Percentiles rank a stretch among this genome's conserved stretches.
phyloP scores from a whole-genome alignment of 2,888 invertebrate genomes.

The Caenorhabditis virilis region DNA sequence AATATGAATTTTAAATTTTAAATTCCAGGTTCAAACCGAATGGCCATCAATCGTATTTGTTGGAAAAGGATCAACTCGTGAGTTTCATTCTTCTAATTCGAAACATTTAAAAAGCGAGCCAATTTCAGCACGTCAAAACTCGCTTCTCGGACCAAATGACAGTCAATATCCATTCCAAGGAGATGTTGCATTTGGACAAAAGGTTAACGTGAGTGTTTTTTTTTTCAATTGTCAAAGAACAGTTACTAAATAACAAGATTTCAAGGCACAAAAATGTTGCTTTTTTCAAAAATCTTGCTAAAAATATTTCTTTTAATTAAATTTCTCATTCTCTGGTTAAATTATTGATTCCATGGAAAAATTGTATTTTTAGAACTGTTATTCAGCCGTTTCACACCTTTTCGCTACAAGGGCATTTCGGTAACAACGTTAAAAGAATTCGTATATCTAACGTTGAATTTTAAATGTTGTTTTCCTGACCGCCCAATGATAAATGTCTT shows the following conservation, averaged over 20 bases:
- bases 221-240: too few species aligned
- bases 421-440: not conserved
- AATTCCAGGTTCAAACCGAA: conserved; percentile 17
- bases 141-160: conserved; percentile 51
- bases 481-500: too few species aligned
- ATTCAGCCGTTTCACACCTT: not conserved
- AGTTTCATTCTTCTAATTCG: not conserved
- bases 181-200: conserved; percentile 37
- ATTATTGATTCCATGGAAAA: too few species aligned
- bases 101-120: not conserved
- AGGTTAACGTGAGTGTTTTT: conserved; percentile 7
- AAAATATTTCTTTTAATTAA: too few species aligned
- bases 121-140: conserved; percentile 45
- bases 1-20: not conserved
- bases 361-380: too few species aligned
- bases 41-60: conserved; percentile 27
- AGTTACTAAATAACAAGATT: too few species aligned
- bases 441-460: too few species aligned
- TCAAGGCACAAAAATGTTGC: too few species aligned
- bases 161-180: conserved; percentile 52
- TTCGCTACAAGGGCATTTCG: not conserved
- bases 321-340: too few species aligned
- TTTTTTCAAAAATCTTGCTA: too few species aligned
- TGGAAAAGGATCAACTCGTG: conserved; percentile 36
- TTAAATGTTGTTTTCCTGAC: too few species aligned